Evolutionary conservation across 2,797 vertebrate species (phyloP).

Genomic region (Spatula versicolor): DNA sequence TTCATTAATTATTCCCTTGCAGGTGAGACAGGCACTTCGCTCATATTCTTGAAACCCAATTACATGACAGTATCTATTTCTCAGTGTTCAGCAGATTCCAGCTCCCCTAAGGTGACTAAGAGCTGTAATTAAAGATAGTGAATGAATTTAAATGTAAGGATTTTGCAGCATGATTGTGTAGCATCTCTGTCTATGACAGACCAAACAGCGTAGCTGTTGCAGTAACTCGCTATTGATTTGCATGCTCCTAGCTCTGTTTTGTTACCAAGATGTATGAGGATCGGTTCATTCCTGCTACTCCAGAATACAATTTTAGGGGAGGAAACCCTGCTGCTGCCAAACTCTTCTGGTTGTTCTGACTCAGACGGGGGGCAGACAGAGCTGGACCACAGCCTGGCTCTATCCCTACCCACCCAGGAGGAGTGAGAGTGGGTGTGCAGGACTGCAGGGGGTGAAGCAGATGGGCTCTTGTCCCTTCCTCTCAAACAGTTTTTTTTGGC

Average conservation of each 20-base stretch:
- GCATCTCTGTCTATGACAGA: background rate
- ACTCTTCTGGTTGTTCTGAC: background rate
- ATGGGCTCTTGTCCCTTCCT: background rate
- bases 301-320: background rate
- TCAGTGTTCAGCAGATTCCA: conserved; percentile 58
- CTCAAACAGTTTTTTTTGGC: background rate
- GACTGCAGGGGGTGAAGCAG: background rate
- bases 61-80: conserved; percentile 23
- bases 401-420: rapidly evolving
- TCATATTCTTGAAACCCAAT: conserved; percentile 51
- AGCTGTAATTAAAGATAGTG: conserved; percentile 28
- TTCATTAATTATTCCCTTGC: conserved; percentile 64
- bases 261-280: background rate
- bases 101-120: conserved; percentile 31
- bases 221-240: background rate
- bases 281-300: background rate
- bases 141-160: conserved; percentile 8
- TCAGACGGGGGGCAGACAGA: background rate
- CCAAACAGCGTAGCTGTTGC: background rate
- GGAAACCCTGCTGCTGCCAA: background rate
- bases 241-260: background rate
- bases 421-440: background rate
- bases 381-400: background rate
- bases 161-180: background rate
- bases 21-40: conserved; percentile 24